Evolutionary conservation across 2,113 vertebrate species (phyloP).

Genomic region (Haplotaxodon microlepis): DNA sequence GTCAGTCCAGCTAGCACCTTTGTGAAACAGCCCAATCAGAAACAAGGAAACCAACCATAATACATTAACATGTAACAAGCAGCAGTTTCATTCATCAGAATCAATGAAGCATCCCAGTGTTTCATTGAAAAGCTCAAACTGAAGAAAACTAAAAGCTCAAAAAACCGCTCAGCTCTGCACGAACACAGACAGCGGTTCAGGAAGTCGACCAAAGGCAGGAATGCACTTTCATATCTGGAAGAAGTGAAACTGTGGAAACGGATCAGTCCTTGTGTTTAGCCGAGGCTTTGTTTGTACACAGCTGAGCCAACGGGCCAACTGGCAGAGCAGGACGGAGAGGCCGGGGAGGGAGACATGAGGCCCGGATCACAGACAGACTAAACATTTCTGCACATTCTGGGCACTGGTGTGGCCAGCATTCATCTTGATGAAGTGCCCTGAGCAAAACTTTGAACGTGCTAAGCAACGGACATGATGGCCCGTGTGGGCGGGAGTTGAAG

Average conservation of each 20-base stretch:
- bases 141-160: not conserved
- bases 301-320: constrained; percentile 27
- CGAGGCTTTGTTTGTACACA: constrained; percentile 39
- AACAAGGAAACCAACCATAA: not conserved
- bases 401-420: constrained; percentile 10
- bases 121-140: not conserved
- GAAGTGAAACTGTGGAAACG: not conserved
- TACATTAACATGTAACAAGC: not conserved
- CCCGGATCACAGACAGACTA: constrained; percentile 46
- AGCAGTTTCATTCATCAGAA: not conserved
- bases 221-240: not conserved
- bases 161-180: not conserved
- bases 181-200: not conserved
- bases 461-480: not conserved
- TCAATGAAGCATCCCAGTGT: not conserved
- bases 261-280: constrained; percentile 24
- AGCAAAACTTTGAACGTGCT: not conserved
- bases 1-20: not conserved
- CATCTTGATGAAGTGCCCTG: not conserved
- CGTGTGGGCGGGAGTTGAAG: not conserved
- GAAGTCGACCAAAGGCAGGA: not conserved
- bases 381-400: constrained; percentile 37
- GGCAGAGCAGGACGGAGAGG: constrained; percentile 28
- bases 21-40: not conserved
- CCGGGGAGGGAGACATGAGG: not conserved